Conservation (phyloP, 2,113 vertebrate species). For the Morone saxatilis region DNA sequence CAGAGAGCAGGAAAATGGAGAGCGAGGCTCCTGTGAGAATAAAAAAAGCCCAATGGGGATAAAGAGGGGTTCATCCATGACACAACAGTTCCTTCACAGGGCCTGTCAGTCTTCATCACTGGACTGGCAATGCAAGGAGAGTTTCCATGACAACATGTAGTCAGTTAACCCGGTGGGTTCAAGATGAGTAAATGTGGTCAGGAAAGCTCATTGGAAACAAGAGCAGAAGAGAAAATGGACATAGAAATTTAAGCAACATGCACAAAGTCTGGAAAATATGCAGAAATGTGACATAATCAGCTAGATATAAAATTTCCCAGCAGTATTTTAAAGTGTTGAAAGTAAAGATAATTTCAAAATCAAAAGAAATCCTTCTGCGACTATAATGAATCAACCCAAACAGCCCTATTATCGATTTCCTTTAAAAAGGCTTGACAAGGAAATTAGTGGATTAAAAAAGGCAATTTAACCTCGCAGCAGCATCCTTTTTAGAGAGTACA, state of each 20-base stretch:
- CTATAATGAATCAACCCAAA: background rate
- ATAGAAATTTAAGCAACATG: conserved; percentile 46
- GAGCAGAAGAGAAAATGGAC: background rate
- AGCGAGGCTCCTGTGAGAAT: background rate
- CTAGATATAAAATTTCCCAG: background rate
- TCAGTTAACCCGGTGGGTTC: background rate
- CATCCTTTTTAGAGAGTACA: conserved; percentile 29
- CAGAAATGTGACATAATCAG: background rate
- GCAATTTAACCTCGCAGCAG: background rate
- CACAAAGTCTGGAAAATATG: conserved; percentile 14
- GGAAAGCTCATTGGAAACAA: background rate
- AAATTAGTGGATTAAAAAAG: background rate
- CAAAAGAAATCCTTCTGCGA: background rate
- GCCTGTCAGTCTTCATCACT: conserved; percentile 22
- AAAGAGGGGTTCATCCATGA: conserved; percentile 18
- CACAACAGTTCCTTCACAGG: conserved; percentile 20
- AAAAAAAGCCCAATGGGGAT: background rate
- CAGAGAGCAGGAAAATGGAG: background rate
- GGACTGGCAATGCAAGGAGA: conserved; percentile 9
- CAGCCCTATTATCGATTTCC: background rate
- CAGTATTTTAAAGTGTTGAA: background rate
- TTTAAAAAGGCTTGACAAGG: background rate
- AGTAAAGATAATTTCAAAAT: background rate
- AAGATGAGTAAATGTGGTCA: conserved; percentile 6
- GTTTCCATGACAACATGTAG: conserved; percentile 45